A percentile compares a stretch with the other conserved stretches of the same genome.
phyloP scores from a whole-genome alignment of 2,797 vertebrate genomes.

The Podarcis siculus region DNA sequence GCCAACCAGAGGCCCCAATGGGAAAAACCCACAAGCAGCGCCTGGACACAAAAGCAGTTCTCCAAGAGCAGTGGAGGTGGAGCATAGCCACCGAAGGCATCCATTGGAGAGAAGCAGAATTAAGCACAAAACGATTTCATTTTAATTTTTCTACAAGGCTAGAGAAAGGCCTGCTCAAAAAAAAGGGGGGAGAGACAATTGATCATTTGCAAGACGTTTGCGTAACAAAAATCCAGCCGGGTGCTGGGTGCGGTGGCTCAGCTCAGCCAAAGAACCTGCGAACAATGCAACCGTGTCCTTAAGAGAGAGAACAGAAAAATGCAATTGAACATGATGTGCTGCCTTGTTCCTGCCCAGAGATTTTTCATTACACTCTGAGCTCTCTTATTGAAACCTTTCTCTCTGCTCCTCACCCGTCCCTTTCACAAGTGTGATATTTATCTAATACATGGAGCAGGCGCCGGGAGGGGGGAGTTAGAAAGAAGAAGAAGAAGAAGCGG shows the following conservation, averaged over 20 bases:
- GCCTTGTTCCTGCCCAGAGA: not conserved
- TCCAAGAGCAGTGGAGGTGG: too few relatives aligned
- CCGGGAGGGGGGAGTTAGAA: too few relatives aligned
- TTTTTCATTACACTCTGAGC: not conserved
- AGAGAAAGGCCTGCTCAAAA: not conserved
- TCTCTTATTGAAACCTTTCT: not conserved
- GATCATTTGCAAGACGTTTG: not conserved
- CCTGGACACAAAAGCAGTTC: too few relatives aligned
- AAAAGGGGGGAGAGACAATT: not conserved
- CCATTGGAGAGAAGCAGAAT: not conserved
- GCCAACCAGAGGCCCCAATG: too few relatives aligned
- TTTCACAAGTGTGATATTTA: not conserved
- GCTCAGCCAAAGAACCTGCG: too few relatives aligned
- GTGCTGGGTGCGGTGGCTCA: too few relatives aligned
- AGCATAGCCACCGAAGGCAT: too few relatives aligned
- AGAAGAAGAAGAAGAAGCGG: too few relatives aligned
- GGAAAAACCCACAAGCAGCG: too few relatives aligned
- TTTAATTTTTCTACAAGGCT: not conserved
- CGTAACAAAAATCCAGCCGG: not conserved
- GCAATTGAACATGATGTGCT: not conserved
- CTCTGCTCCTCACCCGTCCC: not conserved
- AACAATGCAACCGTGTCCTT: not conserved
- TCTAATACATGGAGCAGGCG: not conserved
- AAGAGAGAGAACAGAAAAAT: not conserved
- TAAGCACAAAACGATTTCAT: not conserved